Evolutionary conservation across 2,113 vertebrate species (phyloP), one percentile per base, ranked within the genome.

Genomic region (Pristiophorus japonicus): DNA sequence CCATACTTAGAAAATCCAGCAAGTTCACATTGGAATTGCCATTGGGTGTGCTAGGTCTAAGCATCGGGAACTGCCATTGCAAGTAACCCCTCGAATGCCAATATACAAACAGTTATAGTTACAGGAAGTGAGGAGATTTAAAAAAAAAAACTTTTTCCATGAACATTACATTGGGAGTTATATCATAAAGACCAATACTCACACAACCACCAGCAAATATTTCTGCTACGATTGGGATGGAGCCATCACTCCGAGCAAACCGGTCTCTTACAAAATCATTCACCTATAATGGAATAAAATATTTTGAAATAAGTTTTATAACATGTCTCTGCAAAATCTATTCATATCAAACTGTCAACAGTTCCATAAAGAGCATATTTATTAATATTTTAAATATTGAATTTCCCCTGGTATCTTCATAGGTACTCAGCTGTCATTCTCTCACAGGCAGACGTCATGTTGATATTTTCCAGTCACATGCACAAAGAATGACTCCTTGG

Each of bases 181-280:
- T 22, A 42, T 85, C 47, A 51, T 59, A 88, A 91, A 96, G 95
- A 47, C 85, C 96, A 96, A 95, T 97, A 98, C 98, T 98, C 97
- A 99, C 98, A 96, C 98, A 99, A 97, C 97, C 98, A 73, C 98
- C 98, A 3, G 98, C 97, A 90, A 99, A 97, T 96, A 99, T 98
- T 96, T 99, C 98, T 95, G 97, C 97, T 63, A 97, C 95, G 67
- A 99, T 95, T 5, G 98, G 98, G 95, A 99, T 97, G 1, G 97
- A 97, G 95, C 98, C 98, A 70, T 98, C 98, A 96, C 96, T 98
- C 96, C 63, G 95, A 95, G 96, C 97, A 94, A 97, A 98, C 96
- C 98, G 98, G 97, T 98, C 98, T 97, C 98, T 97, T 96, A 99
- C 98, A 97, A 98, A 98, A 97, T 98, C 98, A 96, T 99, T 99